Conservation (phyloP, 2,113 vertebrate species). For the Excalfactoria chinensis region DNA sequence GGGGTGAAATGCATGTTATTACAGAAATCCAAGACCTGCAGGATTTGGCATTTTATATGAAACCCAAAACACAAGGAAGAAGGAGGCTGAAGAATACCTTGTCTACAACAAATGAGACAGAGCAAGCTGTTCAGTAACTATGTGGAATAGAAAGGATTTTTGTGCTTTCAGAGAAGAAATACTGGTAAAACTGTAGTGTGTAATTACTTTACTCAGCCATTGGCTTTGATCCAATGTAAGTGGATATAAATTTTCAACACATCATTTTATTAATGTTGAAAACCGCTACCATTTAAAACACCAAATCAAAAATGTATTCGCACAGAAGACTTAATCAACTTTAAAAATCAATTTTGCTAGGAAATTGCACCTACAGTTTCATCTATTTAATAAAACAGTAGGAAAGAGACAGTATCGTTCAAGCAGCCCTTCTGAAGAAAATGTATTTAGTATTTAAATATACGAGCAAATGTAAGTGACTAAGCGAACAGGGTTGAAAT, state of each 20-base stretch:
- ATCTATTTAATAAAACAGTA: background rate
- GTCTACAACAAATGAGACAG: background rate
- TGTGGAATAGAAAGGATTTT: background rate
- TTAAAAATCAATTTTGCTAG: background rate
- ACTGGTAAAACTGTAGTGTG: background rate
- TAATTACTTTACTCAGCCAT: background rate
- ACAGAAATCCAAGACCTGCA: background rate
- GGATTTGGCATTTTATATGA: background rate
- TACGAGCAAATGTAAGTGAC: background rate
- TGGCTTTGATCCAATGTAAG: background rate
- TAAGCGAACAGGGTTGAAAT: background rate
- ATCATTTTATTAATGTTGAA: background rate
- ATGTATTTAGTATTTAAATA: background rate
- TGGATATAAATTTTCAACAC: background rate
- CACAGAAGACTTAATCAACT: background rate
- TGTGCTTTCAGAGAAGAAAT: background rate
- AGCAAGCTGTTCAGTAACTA: background rate
- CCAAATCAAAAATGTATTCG: conserved; percentile 2
- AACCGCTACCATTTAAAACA: background rate
- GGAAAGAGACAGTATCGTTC: background rate
- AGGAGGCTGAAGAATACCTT: background rate
- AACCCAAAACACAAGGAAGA: background rate
- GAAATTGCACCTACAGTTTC: background rate
- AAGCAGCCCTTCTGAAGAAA: background rate
- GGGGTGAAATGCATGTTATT: background rate